Percentiles rank a stretch among this genome's conserved stretches.
phyloP scores from a whole-genome alignment of 2,797 vertebrate species.

The Pteropus rufus region DNA sequence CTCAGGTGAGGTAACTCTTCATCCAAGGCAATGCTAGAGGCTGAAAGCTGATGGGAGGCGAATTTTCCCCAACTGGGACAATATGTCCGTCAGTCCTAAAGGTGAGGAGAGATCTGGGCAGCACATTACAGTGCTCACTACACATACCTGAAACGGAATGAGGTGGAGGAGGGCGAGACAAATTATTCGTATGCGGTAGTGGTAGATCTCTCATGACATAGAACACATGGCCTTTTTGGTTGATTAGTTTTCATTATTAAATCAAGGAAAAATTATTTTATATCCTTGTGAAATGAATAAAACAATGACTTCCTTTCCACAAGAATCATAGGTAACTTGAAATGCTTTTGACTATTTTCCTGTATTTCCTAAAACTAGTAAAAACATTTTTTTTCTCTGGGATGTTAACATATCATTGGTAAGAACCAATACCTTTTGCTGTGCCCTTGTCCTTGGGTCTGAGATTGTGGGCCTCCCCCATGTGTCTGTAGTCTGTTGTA shows the following conservation, averaged over 20 bases:
- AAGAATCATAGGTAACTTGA: not conserved
- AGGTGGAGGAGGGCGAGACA: not conserved
- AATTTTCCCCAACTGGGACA: not conserved
- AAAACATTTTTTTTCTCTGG: not conserved
- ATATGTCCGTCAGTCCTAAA: not conserved
- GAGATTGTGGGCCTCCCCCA: rapidly evolving
- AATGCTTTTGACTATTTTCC: not conserved
- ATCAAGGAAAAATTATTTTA: not conserved
- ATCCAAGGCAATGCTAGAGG: not conserved
- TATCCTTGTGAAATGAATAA: not conserved
- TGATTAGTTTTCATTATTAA: not conserved
- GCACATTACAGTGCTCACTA: not conserved
- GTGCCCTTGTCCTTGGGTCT: not conserved
- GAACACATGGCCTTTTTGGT: not conserved
- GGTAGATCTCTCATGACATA: not conserved
- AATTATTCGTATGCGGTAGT: no score
- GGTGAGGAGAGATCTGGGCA: not conserved
- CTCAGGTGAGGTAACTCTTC: not conserved
- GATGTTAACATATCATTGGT: not conserved
- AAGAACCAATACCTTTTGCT: not conserved
- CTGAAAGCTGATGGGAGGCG: not conserved
- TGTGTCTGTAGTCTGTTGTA: not conserved
- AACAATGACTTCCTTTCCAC: not conserved
- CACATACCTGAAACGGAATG: not conserved
- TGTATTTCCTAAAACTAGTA: not conserved